phyloP scores from a whole-genome alignment of 2,113 vertebrate genomes.

The Nerophis lumbriciformis region DNA sequence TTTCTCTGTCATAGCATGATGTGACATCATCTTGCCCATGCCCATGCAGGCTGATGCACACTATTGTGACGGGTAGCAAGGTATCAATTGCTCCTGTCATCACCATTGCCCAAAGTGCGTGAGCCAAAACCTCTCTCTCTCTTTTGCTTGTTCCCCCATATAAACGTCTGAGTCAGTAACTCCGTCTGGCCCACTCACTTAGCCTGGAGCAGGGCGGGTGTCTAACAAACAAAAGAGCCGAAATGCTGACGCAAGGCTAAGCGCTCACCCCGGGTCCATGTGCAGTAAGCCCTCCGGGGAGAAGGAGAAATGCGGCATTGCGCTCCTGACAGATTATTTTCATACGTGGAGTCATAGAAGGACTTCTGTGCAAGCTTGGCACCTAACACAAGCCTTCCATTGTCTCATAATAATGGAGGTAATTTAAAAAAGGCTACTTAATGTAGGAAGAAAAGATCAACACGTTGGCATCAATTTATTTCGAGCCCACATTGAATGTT shows the following conservation, averaged over 20 bases:
- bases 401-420: conserved; percentile 23
- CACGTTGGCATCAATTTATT: conserved; percentile 33
- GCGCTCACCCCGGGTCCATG: conserved; percentile 41
- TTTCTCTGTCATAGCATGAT: conserved; percentile 15
- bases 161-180: conserved; percentile 72
- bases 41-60: conserved; percentile 17
- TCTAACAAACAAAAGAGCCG: conserved; percentile 55
- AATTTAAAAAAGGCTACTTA: conserved; percentile 23
- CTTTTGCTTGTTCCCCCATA: conserved; percentile 34
- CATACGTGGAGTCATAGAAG: conserved; percentile 35
- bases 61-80: conserved; percentile 19
- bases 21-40: conserved; percentile 19
- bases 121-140: conserved; percentile 31
- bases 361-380: conserved; percentile 30
- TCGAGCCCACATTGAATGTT: conserved; percentile 34
- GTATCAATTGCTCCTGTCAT: conserved; percentile 38
- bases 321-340: conserved; percentile 45
- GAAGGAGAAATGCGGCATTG: conserved; percentile 19
- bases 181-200: conserved; percentile 57
- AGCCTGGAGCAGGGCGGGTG: conserved; percentile 36
- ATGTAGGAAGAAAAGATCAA: conserved; percentile 35
- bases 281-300: conserved; percentile 40
- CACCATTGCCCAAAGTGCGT: conserved; percentile 25
- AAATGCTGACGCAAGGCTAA: conserved; percentile 65
- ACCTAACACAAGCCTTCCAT: conserved; percentile 38